Evolutionary conservation across 2,797 vertebrate genomes (phyloP), one percentile per base, ranked within the genome.

Genomic region (Sphenopsis melanotis): DNA sequence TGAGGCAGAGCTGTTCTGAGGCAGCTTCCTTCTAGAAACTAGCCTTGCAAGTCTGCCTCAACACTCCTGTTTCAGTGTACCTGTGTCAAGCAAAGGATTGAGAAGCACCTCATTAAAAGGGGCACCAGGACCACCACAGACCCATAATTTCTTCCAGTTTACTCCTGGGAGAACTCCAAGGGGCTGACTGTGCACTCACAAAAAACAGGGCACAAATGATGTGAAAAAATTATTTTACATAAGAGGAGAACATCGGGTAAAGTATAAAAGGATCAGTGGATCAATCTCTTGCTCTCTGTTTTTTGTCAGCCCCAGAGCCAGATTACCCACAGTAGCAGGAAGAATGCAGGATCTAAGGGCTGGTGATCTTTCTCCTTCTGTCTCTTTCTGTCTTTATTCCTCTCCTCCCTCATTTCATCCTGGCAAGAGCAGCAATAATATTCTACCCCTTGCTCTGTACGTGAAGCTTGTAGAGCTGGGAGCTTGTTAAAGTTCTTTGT

Each of bases 81-180:
- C 17, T 41, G 11, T 19, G 9, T n/a, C 37, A 72, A 50, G 34
- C 36, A 30, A 88, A 81, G 18, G 30, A 15, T 2, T 16, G 21
- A 66, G 30, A 41, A 3, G 12, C 6, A 41, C 6, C 3, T 23
- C 30, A 53, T 7, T 41, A 20, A 15, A 47, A 60, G 20, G n/a
- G 12, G 14, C 7, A 59, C 30, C 30, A 53, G 26, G 34, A 53
- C 20, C 9, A 50, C 16, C n/a, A 29, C 27, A 71, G 10, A 42
- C 2, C 9, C 16, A 8, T 24, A 52, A 0, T 1, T 47, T 22
- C 30, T 14, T 3, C 30, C 24, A n/a, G 16, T 2, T 7, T 41
- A 16, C 13, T 75, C 29, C 5, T 26, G 26, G 22, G 9, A 75
- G 30, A 4, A 15, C 3, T 60, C 34, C 30, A 27, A 13, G 21